These are phyloP conservation scores for Chloroceryle aenea DNA, from an alignment of 2,113 vertebrate genomes.

Conservation along the genomic window DNA sequence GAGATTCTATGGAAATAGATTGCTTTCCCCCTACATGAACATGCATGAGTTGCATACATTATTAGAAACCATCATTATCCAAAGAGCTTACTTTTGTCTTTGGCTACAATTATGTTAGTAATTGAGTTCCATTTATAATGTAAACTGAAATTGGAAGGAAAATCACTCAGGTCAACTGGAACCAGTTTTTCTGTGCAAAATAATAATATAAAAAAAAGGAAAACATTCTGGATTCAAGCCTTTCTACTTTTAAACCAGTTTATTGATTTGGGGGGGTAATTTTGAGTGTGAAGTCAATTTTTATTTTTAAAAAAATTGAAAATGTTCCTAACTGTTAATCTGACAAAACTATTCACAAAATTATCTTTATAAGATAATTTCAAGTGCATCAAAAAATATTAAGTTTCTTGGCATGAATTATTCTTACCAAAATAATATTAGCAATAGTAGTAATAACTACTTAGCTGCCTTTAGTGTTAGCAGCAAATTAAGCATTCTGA, in stretches of 20 bases:
- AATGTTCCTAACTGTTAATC: neutral
- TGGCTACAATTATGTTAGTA: neutral
- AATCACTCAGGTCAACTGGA: neutral
- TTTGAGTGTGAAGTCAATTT: neutral
- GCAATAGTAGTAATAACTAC: neutral
- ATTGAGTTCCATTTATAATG: constrained; percentile 4
- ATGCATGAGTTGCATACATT: neutral
- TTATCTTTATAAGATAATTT: neutral
- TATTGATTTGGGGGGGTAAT: neutral
- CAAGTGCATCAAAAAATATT: neutral
- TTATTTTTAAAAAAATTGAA: neutral
- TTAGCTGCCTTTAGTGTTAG: neutral
- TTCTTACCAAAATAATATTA: neutral
- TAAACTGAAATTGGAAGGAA: neutral
- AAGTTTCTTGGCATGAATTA: rapidly evolving
- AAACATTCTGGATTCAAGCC: neutral
- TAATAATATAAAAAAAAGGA: neutral
- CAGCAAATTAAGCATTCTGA: neutral
- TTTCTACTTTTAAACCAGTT: neutral
- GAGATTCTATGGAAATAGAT: neutral
- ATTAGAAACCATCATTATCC: constrained; percentile 14
- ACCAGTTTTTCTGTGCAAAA: neutral
- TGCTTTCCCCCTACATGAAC: neutral
- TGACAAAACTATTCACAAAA: neutral
- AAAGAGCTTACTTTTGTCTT: constrained; percentile 5